Evolutionary conservation across 2,113 vertebrate genomes (phyloP).

Genomic region (Campylomormyrus numenius): DNA sequence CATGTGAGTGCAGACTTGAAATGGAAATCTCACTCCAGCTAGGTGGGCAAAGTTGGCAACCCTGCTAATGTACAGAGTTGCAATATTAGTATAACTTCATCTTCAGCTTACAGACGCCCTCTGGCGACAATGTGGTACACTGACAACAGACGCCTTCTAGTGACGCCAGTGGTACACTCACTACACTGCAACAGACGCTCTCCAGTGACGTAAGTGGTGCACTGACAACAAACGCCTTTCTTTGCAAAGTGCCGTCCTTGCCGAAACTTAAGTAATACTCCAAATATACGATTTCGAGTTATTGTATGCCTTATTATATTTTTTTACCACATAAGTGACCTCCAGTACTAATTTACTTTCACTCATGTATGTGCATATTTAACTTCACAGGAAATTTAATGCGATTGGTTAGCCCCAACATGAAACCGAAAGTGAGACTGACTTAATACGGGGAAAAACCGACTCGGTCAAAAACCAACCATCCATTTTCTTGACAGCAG

Average conservation of each 20-base stretch:
- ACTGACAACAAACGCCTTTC: not conserved
- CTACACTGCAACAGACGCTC: not conserved
- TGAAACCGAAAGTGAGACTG: conserved; percentile 17
- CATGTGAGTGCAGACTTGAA: not conserved
- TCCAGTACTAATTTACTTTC: not conserved
- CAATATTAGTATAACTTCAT: not conserved
- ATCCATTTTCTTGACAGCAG: not conserved
- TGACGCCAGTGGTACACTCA: not conserved
- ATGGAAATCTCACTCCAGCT: not conserved
- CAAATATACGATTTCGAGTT: not conserved
- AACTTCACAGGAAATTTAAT: not conserved
- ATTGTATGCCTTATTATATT: not conserved
- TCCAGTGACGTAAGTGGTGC: not conserved
- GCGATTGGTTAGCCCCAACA: not conserved
- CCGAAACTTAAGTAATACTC: not conserved
- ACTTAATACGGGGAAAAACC: not conserved
- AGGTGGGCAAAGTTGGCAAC: not conserved
- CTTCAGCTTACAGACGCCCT: not conserved
- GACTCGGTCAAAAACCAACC: not conserved
- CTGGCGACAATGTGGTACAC: not conserved
- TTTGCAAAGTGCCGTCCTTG: not conserved
- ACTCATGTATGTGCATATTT: not conserved
- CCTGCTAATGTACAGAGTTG: not conserved
- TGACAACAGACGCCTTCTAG: not conserved
- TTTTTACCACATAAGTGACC: not conserved